phyloP scores from a whole-genome alignment of 1,140 invertebrate genomes.

The Zaprionus davidi region DNA sequence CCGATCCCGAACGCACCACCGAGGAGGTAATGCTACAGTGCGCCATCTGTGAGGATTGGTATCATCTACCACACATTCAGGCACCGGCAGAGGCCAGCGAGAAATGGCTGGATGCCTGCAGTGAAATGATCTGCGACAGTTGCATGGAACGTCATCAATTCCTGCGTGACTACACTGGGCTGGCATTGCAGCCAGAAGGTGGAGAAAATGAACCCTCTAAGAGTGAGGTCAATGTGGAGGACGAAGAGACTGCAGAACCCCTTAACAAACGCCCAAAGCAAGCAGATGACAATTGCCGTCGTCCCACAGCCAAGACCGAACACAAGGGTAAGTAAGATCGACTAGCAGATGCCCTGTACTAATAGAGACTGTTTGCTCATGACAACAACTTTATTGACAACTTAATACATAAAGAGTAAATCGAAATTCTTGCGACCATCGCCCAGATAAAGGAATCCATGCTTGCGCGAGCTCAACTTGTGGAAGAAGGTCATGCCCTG shows the following conservation, averaged over 20 bases:
- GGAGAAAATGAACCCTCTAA: constrained; percentile 21
- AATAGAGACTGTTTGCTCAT: background rate
- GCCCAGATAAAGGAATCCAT: constrained; percentile 90
- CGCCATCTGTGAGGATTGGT: constrained; percentile 99
- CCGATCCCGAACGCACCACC: constrained; percentile 92
- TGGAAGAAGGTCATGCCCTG: constrained; percentile 91
- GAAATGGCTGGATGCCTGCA: constrained; percentile 87
- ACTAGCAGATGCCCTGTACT: background rate
- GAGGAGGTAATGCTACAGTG: constrained; percentile 99
- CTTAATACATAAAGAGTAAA: constrained; percentile 88
- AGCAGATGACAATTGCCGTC: constrained; percentile 34
- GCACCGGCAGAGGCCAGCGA: constrained; percentile 85
- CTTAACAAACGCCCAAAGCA: constrained; percentile 57
- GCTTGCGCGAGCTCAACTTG: constrained; percentile 87
- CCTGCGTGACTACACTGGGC: constrained; percentile 89
- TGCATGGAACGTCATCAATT: constrained; percentile 92
- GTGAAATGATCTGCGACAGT: constrained; percentile 91
- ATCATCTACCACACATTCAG: constrained; percentile 93
- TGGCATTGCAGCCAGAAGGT: constrained; percentile 63
- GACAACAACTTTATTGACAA: constrained; percentile 32
- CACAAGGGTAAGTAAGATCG: constrained; percentile 52
- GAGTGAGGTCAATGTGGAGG: constrained; percentile 22
- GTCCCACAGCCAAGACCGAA: constrained; percentile 37
- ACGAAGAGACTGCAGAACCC: constrained; percentile 39
- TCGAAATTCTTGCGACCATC: constrained; percentile 90